phyloP scores from a whole-genome alignment of 2,888 invertebrate genomes.

The Acanthococcus lagerstroemiae region DNA sequence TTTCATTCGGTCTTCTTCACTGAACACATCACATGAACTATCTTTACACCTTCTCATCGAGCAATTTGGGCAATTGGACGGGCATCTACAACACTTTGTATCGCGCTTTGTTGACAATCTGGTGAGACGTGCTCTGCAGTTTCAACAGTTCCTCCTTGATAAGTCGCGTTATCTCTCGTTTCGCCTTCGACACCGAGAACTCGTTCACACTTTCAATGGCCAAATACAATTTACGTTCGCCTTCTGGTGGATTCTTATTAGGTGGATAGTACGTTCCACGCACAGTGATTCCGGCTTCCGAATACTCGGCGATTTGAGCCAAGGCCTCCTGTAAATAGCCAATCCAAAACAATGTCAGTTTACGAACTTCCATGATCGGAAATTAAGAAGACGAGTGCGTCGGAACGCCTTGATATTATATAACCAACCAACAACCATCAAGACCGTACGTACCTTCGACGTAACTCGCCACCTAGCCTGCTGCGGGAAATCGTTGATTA shows the following conservation, averaged over 20 bases:
- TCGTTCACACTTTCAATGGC: constrained; percentile 99
- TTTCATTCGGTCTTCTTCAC: no score
- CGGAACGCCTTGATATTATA: constrained; percentile 17
- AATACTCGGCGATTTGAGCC: constrained; percentile 96
- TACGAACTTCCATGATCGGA: no score
- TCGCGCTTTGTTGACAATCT: constrained; percentile 56
- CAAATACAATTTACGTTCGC: constrained; percentile 89
- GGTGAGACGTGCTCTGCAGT: constrained; percentile 74
- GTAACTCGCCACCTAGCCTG: constrained; percentile 98
- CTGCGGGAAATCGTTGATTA: constrained; percentile 99
- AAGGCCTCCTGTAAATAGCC: constrained; percentile 68
- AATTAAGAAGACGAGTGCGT: constrained; percentile 1
- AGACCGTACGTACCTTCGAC: constrained; percentile 57
- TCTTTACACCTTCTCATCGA: no score
- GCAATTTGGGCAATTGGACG: no score
- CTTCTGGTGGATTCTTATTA: constrained; percentile 81
- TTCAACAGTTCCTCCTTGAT: constrained; percentile 96
- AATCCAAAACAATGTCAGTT: background rate
- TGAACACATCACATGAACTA: no score
- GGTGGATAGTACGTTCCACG: constrained; percentile 90
- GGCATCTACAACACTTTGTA: constrained; percentile 39
- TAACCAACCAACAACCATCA: background rate
- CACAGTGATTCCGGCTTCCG: constrained; percentile 97
- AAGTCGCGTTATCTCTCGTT: constrained; percentile 91
- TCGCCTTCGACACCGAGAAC: constrained; percentile 88